Conservation (phyloP, 53 echinoderm and acorn worm genomes). For the Hippasteria phrygiana region DNA sequence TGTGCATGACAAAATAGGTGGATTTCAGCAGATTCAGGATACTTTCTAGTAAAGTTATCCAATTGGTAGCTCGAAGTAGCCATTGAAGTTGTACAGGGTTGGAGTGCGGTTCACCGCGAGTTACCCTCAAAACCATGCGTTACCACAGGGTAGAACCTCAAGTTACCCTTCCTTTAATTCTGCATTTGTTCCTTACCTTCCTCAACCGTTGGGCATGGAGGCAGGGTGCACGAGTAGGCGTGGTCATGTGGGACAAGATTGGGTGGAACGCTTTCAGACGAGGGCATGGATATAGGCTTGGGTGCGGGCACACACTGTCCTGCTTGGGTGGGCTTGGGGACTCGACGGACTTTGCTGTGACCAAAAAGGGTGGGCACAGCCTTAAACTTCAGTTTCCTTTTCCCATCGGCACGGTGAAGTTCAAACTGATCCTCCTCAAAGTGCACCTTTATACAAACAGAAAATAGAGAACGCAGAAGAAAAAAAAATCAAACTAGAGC, state of each 20-base stretch:
- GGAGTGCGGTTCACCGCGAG: no score
- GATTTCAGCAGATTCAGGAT: no score
- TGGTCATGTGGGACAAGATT: background rate
- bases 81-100: no score
- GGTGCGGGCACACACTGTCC: no score
- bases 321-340: background rate
- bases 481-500: no score
- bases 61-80: no score
- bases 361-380: conserved; percentile 62
- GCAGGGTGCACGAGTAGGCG: background rate
- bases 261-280: background rate
- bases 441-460: background rate
- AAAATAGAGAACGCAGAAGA: background rate
- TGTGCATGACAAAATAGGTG: no score
- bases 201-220: background rate
- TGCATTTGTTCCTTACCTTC: background rate
- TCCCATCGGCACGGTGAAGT: conserved; percentile 22
- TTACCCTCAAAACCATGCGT: no score
- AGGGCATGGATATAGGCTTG: background rate
- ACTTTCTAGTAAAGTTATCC: no score
- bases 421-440: conserved; percentile 63
- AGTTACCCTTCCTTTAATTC: no score
- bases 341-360: background rate
- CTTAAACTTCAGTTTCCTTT: conserved; percentile 50
- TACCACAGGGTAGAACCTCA: no score